phyloP scores from a whole-genome alignment of 2,113 vertebrate species.

The Chaetops frenatus region DNA sequence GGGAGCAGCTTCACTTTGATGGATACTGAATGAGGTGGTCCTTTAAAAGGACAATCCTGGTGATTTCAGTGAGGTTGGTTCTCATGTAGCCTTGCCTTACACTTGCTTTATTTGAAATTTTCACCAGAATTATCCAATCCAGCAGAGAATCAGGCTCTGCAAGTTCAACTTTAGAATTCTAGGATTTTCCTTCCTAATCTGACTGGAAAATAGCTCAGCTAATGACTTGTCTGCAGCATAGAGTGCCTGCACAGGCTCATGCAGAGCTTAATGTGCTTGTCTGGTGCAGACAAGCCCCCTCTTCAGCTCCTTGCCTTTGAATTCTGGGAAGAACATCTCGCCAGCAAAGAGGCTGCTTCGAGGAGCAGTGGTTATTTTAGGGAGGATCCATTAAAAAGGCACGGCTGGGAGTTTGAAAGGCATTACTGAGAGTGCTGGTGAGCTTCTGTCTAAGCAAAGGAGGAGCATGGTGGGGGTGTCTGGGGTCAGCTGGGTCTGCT shows the following conservation, averaged over 20 bases:
- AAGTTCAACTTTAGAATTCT: neutral
- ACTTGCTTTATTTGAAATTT: neutral
- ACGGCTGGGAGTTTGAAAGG: neutral
- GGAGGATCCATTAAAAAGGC: neutral
- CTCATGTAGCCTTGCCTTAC: neutral
- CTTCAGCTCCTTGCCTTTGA: neutral
- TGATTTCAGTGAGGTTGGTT: neutral
- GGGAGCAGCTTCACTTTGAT: neutral
- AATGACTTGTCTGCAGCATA: neutral
- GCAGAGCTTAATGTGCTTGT: neutral
- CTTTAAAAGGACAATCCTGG: neutral
- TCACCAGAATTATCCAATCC: neutral
- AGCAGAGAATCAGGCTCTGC: neutral
- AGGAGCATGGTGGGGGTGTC: neutral
- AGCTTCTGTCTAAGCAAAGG: neutral
- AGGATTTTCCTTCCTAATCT: neutral
- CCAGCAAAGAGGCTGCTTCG: neutral
- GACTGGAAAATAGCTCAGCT: conserved; percentile 12
- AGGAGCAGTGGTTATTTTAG: neutral
- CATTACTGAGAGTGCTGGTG: neutral
- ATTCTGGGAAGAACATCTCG: neutral
- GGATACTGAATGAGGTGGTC: neutral
- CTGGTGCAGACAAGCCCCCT: neutral
- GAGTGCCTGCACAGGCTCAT: neutral
- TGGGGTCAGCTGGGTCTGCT: neutral